Percentiles rank a stretch among this genome's conserved stretches.
Evolutionary conservation across 2,888 invertebrate species (phyloP).

Genomic region (Kuschelorhynchus macadamiae): DNA sequence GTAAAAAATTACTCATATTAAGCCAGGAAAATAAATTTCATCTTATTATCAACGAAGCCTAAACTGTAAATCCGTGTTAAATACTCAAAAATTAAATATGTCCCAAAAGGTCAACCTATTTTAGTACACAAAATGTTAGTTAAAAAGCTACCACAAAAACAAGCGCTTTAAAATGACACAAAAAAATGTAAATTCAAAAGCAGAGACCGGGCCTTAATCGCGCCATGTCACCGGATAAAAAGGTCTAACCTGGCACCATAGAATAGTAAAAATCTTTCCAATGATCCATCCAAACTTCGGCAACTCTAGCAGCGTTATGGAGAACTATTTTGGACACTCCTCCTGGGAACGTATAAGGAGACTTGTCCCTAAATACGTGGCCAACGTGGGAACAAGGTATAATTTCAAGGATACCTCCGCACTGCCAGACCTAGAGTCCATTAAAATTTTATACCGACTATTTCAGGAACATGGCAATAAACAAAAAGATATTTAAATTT

Average conservation of each 20-base stretch:
- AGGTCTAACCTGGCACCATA: slow-evolving; percentile 93
- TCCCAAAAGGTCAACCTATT: slow-evolving; percentile 66
- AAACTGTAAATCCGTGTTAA: slow-evolving; percentile 68
- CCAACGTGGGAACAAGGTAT: slow-evolving; percentile 97
- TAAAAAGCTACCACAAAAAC: slow-evolving; percentile 15
- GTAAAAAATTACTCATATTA: too few relatives aligned
- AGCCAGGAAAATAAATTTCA: too few relatives aligned
- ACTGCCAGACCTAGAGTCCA: slow-evolving; percentile 89
- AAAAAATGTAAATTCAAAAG: slow-evolving; percentile 22
- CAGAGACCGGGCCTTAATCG: neutral
- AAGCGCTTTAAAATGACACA: too few relatives aligned
- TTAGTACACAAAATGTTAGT: slow-evolving; percentile 61
- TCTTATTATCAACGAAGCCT: slow-evolving; percentile 78
- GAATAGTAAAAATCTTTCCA: slow-evolving; percentile 99
- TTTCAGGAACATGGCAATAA: too few relatives aligned
- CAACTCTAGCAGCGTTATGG: slow-evolving; percentile 98
- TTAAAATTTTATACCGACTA: slow-evolving; percentile 4
- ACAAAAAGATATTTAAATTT: too few relatives aligned
- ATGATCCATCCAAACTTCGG: slow-evolving; percentile 99
- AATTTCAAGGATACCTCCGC: slow-evolving; percentile 95
- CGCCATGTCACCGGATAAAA: slow-evolving; percentile 9
- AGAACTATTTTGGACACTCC: slow-evolving; percentile 97
- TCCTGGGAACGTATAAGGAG: slow-evolving; percentile 99
- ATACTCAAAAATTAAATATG: slow-evolving; percentile 66
- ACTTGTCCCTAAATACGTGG: slow-evolving; percentile 98